These are phyloP conservation scores for Eupristina koningsbergeri DNA, from an alignment of 1,140 invertebrate genomes.

Conservation along the genomic window DNA sequence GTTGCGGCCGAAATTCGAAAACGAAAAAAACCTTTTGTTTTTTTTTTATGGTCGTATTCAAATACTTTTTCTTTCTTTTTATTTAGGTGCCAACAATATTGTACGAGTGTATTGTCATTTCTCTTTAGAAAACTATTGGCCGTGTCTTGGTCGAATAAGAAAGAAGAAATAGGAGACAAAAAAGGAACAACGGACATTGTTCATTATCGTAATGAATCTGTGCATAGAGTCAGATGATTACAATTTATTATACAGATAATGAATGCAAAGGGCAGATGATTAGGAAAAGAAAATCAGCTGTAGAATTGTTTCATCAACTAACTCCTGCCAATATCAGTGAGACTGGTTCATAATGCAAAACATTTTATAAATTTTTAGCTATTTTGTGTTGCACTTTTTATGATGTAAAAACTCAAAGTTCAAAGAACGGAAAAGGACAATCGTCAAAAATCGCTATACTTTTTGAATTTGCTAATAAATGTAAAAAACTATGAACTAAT, in stretches of 20 bases:
- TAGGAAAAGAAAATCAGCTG: background rate
- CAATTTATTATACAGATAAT: background rate
- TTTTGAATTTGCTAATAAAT: background rate
- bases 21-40: constrained; percentile 50
- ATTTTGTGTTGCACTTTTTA: too few species aligned
- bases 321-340: background rate
- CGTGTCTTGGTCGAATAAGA: background rate
- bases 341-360: background rate
- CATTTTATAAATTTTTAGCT: background rate
- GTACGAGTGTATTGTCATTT: background rate
- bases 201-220: constrained; percentile 6
- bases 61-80: constrained; percentile 17
- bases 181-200: constrained; percentile 3
- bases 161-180: background rate
- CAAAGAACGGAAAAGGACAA: too few species aligned
- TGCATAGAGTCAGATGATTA: background rate
- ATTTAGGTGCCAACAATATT: constrained; percentile 3
- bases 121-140: background rate
- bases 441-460: too few species aligned
- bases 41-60: background rate
- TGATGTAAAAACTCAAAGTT: too few species aligned
- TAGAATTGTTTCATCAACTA: background rate
- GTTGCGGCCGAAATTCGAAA: constrained; percentile 54
- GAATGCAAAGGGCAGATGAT: background rate
- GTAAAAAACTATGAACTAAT: too few species aligned